Percentiles rank a stretch among this genome's conserved stretches.
These are phyloP conservation scores for Synodontis membranacea DNA, from an alignment of 2,113 vertebrate genomes.

Conservation along the genomic window DNA sequence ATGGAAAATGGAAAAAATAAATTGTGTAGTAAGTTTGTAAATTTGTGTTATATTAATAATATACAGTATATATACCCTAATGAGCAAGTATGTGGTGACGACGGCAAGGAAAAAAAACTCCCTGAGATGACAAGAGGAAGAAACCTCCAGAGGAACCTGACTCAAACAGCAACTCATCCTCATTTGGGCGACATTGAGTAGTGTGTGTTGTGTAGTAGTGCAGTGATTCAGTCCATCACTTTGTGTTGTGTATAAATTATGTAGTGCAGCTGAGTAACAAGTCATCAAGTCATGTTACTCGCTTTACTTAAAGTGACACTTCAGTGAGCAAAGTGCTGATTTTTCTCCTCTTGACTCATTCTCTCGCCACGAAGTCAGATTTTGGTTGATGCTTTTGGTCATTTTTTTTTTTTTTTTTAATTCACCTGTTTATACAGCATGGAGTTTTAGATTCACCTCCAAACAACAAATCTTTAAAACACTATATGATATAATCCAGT, in stretches of 20 bases:
- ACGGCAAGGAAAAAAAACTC: too few relatives aligned
- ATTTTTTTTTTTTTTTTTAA: background rate
- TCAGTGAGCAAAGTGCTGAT: background rate
- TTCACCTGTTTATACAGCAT: background rate
- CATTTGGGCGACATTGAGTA: too few relatives aligned
- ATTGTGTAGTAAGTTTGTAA: too few relatives aligned
- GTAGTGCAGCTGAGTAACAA: background rate
- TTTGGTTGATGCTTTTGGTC: background rate
- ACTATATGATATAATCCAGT: background rate
- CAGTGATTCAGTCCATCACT: background rate
- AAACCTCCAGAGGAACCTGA: too few relatives aligned
- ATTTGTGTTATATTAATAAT: too few relatives aligned
- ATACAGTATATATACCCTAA: too few relatives aligned
- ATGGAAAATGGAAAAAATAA: background rate
- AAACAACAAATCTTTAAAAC: too few relatives aligned
- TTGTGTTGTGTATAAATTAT: background rate
- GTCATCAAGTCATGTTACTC: background rate
- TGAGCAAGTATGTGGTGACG: too few relatives aligned
- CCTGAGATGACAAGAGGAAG: too few relatives aligned
- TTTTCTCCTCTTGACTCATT: background rate
- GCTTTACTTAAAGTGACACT: slow-evolving; percentile 1
- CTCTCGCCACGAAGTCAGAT: background rate
- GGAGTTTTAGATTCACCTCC: background rate
- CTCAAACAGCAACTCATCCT: too few relatives aligned
- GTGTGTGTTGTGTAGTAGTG: too few relatives aligned